Conservation (phyloP, 2,113 vertebrate genomes). For the Solenodon paradoxus region DNA sequence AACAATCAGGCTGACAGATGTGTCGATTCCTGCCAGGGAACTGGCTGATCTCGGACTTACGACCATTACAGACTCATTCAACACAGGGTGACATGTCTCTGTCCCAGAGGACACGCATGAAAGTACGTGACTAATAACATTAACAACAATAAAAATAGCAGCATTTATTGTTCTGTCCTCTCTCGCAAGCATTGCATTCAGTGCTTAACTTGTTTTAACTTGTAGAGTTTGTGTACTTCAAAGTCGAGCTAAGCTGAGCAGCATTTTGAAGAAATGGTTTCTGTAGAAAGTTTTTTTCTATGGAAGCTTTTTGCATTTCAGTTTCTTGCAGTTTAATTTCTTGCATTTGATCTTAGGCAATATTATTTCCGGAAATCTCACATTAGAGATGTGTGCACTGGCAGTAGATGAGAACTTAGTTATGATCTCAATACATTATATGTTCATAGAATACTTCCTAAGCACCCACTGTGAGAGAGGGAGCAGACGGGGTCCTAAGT, state of each 20-base stretch:
- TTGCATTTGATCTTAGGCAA: not conserved
- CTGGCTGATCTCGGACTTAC: not conserved
- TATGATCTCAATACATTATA: not conserved
- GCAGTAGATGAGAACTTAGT: not conserved
- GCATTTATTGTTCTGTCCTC: not conserved
- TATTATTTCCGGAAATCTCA: not conserved
- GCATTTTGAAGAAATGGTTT: not conserved
- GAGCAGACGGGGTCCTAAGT: not conserved
- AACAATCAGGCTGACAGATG: not conserved
- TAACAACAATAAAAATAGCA: not conserved
- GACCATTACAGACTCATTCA: not conserved
- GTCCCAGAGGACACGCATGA: not conserved
- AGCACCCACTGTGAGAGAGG: not conserved
- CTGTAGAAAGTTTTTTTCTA: not conserved
- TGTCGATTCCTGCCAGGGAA: not conserved
- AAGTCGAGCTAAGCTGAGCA: not conserved
- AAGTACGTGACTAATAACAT: not conserved
- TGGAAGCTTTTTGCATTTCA: not conserved
- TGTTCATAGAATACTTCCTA: not conserved
- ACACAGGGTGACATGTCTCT: not conserved
- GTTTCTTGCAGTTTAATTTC: too few relatives aligned
- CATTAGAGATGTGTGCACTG: not conserved
- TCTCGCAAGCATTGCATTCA: not conserved
- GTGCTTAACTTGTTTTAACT: not conserved
- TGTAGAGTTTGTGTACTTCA: not conserved